Conservation (phyloP, 2,888 invertebrate species). For the Rhamnusium bicolor region DNA sequence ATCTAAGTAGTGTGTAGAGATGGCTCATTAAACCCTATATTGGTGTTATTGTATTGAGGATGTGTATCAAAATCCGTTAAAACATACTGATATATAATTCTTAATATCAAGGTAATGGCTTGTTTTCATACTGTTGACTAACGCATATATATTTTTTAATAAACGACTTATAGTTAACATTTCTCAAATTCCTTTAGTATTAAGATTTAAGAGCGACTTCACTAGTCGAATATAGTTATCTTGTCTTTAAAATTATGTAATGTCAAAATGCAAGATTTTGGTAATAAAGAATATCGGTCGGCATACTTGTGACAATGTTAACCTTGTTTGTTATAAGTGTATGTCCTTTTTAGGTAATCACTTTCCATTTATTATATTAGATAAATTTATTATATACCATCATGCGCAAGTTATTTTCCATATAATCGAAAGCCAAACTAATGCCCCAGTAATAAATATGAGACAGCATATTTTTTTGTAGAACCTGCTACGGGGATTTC, state of each 20-base stretch:
- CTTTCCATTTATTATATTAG: conserved; percentile 19
- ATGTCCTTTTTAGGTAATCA: conserved; percentile 5
- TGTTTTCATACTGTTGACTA: too few relatives aligned
- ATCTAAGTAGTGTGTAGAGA: too few relatives aligned
- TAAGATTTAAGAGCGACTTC: neutral
- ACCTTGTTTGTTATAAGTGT: conserved; percentile 15
- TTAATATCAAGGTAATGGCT: too few relatives aligned
- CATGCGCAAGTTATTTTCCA: neutral
- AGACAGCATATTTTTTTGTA: neutral
- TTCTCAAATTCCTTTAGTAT: neutral
- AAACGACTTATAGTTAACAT: neutral
- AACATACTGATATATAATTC: too few relatives aligned
- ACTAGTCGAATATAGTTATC: conserved; percentile 6
- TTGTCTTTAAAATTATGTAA: conserved; percentile 10
- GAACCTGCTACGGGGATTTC: neutral
- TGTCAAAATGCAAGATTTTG: conserved; percentile 9
- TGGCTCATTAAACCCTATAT: too few relatives aligned
- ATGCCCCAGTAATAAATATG: neutral
- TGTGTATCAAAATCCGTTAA: too few relatives aligned
- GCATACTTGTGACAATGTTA: neutral
- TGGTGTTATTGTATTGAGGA: too few relatives aligned
- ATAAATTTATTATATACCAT: conserved; percentile 11
- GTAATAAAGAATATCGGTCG: conserved; percentile 9
- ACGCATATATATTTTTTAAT: too few relatives aligned
- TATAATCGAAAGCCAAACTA: neutral